Evolutionary conservation across 2,888 invertebrate genomes (phyloP), one percentile per base, ranked within the genome.

Genomic region (Mycalesis mineus): DNA sequence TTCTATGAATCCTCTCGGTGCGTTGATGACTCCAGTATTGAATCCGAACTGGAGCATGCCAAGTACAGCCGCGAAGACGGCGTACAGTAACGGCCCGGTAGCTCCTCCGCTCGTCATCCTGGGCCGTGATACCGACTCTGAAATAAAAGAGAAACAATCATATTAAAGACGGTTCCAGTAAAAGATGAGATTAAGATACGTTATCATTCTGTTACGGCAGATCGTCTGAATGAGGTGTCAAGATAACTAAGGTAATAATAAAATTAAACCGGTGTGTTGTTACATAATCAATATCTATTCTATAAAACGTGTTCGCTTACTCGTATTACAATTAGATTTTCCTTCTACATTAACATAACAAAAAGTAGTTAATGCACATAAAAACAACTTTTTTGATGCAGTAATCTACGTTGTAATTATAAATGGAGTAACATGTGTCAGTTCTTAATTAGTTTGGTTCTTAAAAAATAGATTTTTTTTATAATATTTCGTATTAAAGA

Each of bases 31-130:
- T 65, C 93, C 93, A 15, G 93, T 93, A 83, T 93, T 93, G 88
- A 91, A 93, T 61, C 93, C 93, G 77, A 93, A 93, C 82, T 93
- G 93, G 65, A 94, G 90, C 93, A 93, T 93, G 59, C 93, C 93
- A 65, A 93, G 87, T 65, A 93, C 93, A 60, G 93, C 93, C 42
- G 93, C 91, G 68, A 91, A 84, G 69, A 93, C 93, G 64, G 93
- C 91, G 77, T 91, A 93, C 65, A 92, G 88, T 72, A 93, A 87
- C 80, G 91, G 88, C 63, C 92, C 91, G 54, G 93, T 93, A 64
- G 92, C 82, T 54, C 92, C 91, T 29, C 80, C 79, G 63, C 66
- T 75, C 63, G 82, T 67, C 85, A 88, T 88, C 63, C 76, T 82
- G 62, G 65, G 58, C 13, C 59, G 68, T 47, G 71, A 62, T 62